Base-by-base conservation (phyloP, 64 coral and sea anemone genomes). In the Dendronephthya gigantea region DNA sequence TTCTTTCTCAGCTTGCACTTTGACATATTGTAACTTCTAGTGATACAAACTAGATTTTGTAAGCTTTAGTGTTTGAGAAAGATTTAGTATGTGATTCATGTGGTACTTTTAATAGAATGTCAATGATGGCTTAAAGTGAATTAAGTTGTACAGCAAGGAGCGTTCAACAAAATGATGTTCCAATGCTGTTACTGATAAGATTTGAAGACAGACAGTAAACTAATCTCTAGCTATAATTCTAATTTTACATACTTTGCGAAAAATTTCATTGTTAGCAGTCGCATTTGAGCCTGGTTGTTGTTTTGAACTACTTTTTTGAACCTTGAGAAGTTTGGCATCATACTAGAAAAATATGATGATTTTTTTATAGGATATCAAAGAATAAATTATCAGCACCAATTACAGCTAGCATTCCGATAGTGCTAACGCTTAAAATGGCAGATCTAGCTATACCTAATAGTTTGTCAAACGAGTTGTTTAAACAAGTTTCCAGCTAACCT, bases 281-380 rank as follows among this genome's bases (percentile, higher is more conserved):
- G 87, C 40, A 0, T 33, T 76, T 28, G 76, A 33, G 39, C 62
- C 79, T 23, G 39, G 38, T 83, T 56, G 74, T 40, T 79, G 51
- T 83, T 89, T 89, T 11, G 76, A 55, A 41, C 66, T 89, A 17
- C 49, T 58, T 19, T 89, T 89, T 69, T 89, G 87, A 38, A 55
- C 11, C 13, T 89, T 89, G 3, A 89, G 51, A 16, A 89, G 82
- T 89, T 89, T 89, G 32, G 87, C 87, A 83, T 89, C 87, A 83
- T 89, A 89, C 87, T 89, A 41, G 4, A 89, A 83, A 12, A 11
- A 22, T 12, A 40, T 22, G 76, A 37, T 8, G 17, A 17, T 40
- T 82, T 82, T 5, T 5, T 36, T 8, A 82, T 36, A 33, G 31
- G 11, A 79, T 34, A 25, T 34, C 11, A 79, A 79, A 10, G 10